These are phyloP conservation scores for Sogatella furcifera DNA, from an alignment of 1,140 invertebrate genomes.

Conservation along the genomic window DNA sequence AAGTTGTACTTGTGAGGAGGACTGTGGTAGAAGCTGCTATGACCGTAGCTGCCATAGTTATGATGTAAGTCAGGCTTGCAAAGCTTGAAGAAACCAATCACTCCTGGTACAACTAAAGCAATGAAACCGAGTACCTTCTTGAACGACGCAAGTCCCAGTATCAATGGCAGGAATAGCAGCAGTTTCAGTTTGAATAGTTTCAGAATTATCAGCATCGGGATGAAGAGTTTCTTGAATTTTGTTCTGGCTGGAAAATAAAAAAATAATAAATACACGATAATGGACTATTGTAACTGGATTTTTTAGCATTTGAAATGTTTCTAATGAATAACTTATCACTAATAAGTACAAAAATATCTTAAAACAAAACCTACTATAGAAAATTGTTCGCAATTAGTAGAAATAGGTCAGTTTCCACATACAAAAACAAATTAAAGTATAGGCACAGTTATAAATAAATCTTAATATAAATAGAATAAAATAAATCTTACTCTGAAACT, in stretches of 20 bases:
- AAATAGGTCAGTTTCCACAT: too few relatives aligned
- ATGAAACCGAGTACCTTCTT: slow-evolving; percentile 71
- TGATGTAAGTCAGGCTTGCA: slow-evolving; percentile 44
- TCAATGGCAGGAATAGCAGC: slow-evolving; percentile 64
- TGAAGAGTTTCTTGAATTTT: slow-evolving; percentile 67
- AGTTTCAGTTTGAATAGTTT: slow-evolving; percentile 77
- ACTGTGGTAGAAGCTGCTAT: slow-evolving; percentile 32
- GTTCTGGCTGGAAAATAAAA: slow-evolving; percentile 49
- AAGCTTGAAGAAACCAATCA: slow-evolving; percentile 71
- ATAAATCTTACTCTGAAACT: too few relatives aligned
- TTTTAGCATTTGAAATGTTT: too few relatives aligned
- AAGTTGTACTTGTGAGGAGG: slow-evolving; percentile 14
- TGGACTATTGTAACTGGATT: too few relatives aligned
- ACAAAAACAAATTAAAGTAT: too few relatives aligned
- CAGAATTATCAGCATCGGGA: slow-evolving; percentile 64
- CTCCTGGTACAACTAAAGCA: slow-evolving; percentile 58
- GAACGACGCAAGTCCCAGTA: slow-evolving; percentile 67
- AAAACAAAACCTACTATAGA: too few relatives aligned
- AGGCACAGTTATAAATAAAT: too few relatives aligned
- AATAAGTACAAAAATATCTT: too few relatives aligned
- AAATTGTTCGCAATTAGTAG: too few relatives aligned
- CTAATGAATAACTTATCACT: too few relatives aligned
- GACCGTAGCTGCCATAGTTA: slow-evolving; percentile 34
- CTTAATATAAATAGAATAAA: too few relatives aligned
- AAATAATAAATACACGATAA: too few relatives aligned